phyloP scores from a whole-genome alignment of 2,888 invertebrate species.

The Schizotus pectinicornis region DNA sequence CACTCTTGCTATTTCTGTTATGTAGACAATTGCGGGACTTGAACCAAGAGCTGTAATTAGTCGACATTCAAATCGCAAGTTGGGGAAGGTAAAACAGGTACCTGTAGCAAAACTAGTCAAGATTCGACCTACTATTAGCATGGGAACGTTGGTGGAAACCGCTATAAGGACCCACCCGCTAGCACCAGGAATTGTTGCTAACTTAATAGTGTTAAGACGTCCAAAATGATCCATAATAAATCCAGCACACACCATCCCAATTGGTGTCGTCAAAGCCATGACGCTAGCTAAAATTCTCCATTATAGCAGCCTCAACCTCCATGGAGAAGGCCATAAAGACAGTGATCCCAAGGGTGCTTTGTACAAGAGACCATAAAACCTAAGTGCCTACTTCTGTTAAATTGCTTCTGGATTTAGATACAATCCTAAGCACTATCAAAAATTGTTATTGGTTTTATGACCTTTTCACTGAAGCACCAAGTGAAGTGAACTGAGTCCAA shows the following conservation, averaged over 20 bases:
- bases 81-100: conserved; percentile 33
- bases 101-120: conserved; percentile 62
- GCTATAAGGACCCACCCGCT: conserved; percentile 63
- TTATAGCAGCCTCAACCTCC: no score
- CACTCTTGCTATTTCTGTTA: conserved; percentile 64
- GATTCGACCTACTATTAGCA: conserved; percentile 60
- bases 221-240: conserved; percentile 63
- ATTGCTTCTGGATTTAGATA: no score
- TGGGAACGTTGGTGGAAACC: conserved; percentile 56
- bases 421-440: no score
- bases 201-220: conserved; percentile 61
- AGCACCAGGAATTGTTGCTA: conserved; percentile 61
- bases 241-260: conserved; percentile 61
- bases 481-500: background rate
- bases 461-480: no score
- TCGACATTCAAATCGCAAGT: background rate
- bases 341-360: no score
- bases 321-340: no score
- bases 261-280: conserved; percentile 61
- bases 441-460: no score
- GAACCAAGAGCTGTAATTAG: conserved; percentile 59
- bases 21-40: conserved; percentile 65
- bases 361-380: no score
- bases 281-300: conserved; percentile 60
- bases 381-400: no score